These are phyloP conservation scores for Litoditis marina DNA, from an alignment of 2,888 invertebrate species.

Conservation along the genomic window DNA sequence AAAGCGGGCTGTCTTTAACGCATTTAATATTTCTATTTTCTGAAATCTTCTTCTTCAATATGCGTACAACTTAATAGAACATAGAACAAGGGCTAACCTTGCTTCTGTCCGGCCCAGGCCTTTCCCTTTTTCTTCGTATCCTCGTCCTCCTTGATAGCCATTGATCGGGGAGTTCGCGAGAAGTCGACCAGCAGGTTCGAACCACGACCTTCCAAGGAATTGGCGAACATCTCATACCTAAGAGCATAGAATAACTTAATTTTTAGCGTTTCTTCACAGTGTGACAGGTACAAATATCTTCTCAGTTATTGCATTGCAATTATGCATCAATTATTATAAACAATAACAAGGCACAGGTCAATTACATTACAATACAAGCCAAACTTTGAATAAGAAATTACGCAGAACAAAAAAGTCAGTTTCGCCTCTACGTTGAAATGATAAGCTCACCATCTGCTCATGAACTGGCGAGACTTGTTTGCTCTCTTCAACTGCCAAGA, in stretches of 20 bases:
- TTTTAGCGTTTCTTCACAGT: too few species aligned
- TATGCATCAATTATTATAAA: neutral
- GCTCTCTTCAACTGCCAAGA: conserved; percentile 41
- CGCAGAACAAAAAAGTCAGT: neutral
- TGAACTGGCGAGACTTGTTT: conserved; percentile 41
- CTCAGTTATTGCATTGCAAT: too few species aligned
- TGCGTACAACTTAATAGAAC: too few species aligned
- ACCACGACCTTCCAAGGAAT: conserved; percentile 55
- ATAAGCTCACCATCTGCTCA: conserved; percentile 51
- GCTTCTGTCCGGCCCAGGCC: conserved; percentile 28
- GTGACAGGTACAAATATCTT: too few species aligned
- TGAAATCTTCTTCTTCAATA: too few species aligned
- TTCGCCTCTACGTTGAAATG: neutral
- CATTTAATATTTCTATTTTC: too few species aligned
- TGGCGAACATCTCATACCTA: conserved; percentile 54
- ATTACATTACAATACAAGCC: neutral
- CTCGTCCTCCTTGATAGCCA: conserved; percentile 36
- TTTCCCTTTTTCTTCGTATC: conserved; percentile 14
- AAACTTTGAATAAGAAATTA: too few species aligned
- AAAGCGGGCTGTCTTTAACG: too few species aligned
- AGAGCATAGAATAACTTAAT: neutral
- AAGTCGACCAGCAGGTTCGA: conserved; percentile 58
- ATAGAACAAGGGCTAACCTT: too few species aligned
- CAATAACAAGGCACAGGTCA: neutral
- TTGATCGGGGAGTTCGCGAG: conserved; percentile 52